Evolutionary conservation across 2,797 vertebrate genomes (phyloP).

Genomic region (Gadopsis marmoratus): DNA sequence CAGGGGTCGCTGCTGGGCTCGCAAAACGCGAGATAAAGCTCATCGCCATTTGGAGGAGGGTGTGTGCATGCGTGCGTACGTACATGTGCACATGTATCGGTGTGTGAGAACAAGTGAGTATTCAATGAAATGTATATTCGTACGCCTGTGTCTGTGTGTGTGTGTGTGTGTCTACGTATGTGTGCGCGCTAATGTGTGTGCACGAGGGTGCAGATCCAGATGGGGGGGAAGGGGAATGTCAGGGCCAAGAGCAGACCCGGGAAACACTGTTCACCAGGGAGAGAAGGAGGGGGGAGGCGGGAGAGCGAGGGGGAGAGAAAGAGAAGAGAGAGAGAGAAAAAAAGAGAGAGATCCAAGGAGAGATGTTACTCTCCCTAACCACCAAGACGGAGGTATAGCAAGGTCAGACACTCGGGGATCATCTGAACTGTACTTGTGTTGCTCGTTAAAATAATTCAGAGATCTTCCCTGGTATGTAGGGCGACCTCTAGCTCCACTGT

Average conservation of each 20-base stretch:
- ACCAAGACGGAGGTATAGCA: slow-evolving; percentile 75
- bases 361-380: slow-evolving; percentile 84
- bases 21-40: slow-evolving; percentile 74
- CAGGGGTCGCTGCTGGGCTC: slow-evolving; percentile 73
- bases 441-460: slow-evolving; percentile 49
- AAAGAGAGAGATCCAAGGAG: slow-evolving; percentile 80
- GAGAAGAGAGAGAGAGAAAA: slow-evolving; percentile 77
- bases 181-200: slow-evolving; percentile 14
- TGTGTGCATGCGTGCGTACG: slow-evolving; percentile 28
- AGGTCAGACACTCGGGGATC: slow-evolving; percentile 80
- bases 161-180: slow-evolving; percentile 8
- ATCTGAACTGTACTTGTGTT: slow-evolving; percentile 69
- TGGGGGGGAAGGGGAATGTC: slow-evolving; percentile 70
- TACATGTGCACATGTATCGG: slow-evolving; percentile 29
- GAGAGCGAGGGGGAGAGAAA: slow-evolving; percentile 71
- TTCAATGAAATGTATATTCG: slow-evolving; percentile 50
- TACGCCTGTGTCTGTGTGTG: slow-evolving; percentile 16
- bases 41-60: slow-evolving; percentile 77
- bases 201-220: slow-evolving; percentile 56
- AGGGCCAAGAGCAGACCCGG: slow-evolving; percentile 82
- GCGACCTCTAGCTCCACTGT: slow-evolving; percentile 35
- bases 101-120: slow-evolving; percentile 38
- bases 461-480: slow-evolving; percentile 47
- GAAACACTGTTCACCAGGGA: slow-evolving; percentile 82
- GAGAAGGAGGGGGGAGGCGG: slow-evolving; percentile 58